Conservation (phyloP, 1,140 invertebrate genomes). For the Condylostylus longicornis region DNA sequence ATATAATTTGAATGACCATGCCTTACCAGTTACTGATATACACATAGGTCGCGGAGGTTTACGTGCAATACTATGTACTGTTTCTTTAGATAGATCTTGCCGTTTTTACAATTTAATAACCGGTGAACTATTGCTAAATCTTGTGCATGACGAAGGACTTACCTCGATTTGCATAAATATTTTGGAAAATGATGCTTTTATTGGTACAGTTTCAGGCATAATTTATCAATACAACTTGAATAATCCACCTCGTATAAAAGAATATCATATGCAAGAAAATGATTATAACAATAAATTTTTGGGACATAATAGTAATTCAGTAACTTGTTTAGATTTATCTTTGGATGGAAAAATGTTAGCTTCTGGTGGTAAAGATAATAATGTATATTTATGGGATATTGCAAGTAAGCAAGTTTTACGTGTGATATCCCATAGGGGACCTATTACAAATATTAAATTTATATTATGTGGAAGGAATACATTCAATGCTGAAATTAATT, state of each 20-base stretch:
- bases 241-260: conserved; percentile 45
- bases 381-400: conserved; percentile 66
- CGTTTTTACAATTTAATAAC: conserved; percentile 61
- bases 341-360: conserved; percentile 49
- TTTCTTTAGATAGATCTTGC: conserved; percentile 65
- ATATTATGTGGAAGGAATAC: no score
- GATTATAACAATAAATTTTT: conserved; percentile 35
- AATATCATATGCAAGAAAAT: conserved; percentile 43
- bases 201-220: conserved; percentile 53
- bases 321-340: conserved; percentile 56
- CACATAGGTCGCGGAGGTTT: conserved; percentile 45
- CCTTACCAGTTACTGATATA: conserved; percentile 60
- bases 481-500: no score
- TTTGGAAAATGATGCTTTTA: conserved; percentile 52
- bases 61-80: conserved; percentile 51
- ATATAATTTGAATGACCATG: conserved; percentile 57
- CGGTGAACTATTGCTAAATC: conserved; percentile 49
- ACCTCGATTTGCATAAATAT: conserved; percentile 52
- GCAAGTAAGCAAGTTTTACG: conserved; percentile 52
- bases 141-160: conserved; percentile 57
- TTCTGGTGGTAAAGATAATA: conserved; percentile 57
- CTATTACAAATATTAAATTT: conserved; percentile 53
- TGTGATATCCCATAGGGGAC: conserved; percentile 52
- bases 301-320: conserved; percentile 44
- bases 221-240: conserved; percentile 52